These are phyloP conservation scores for Aptenodytes patagonicus DNA, from an alignment of 2,113 vertebrate genomes.

Conservation along the genomic window DNA sequence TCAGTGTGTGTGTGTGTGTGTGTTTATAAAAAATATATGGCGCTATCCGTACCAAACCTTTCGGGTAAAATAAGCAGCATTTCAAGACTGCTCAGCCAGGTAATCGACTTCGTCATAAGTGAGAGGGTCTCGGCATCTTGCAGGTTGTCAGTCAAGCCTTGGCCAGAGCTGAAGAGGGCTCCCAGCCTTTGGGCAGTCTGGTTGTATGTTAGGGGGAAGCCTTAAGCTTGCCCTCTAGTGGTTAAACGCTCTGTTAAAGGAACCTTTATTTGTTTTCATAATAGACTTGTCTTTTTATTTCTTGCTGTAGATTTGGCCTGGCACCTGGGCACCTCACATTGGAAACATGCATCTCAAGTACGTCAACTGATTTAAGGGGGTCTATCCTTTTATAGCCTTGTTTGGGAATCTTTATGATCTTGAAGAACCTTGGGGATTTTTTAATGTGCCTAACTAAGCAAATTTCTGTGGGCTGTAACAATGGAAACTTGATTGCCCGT, in stretches of 20 bases:
- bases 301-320: slow-evolving; percentile 94
- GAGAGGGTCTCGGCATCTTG: background rate
- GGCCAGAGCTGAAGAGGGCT: background rate
- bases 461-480: slow-evolving; percentile 83
- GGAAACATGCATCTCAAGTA: slow-evolving; percentile 99
- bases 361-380: slow-evolving; percentile 91
- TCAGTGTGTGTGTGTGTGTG: background rate
- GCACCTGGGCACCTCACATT: slow-evolving; percentile 98
- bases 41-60: background rate
- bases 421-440: slow-evolving; percentile 76
- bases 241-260: slow-evolving; percentile 11
- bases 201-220: background rate
- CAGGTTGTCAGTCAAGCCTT: background rate
- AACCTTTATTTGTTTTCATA: slow-evolving; percentile 65
- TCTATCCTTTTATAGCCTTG: slow-evolving; percentile 74
- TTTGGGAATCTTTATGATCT: slow-evolving; percentile 74
- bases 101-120: background rate
- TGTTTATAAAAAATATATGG: background rate
- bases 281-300: slow-evolving; percentile 76
- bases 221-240: background rate
- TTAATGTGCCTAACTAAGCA: slow-evolving; percentile 91
- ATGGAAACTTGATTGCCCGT: slow-evolving; percentile 76
- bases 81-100: background rate
- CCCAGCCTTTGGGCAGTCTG: background rate
- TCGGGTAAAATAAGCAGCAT: background rate